Base-by-base conservation (phyloP, 2,797 vertebrate genomes). In the Potorous gilbertii region DNA sequence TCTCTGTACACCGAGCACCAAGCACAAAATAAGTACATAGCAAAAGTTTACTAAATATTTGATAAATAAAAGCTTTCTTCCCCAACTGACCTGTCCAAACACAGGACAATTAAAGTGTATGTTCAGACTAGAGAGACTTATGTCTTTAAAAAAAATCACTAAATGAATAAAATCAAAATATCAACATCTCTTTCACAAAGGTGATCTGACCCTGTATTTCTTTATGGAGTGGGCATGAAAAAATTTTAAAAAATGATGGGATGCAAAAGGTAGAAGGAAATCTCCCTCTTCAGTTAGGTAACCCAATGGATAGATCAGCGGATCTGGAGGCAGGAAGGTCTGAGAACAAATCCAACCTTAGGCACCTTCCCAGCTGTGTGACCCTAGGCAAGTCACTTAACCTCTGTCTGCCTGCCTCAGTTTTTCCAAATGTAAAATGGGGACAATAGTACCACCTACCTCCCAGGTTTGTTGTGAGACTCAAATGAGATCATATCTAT, bases 51-150 rank as follows among this genome's bases (percentile, higher is more conserved):
- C 34, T 5, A 5, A 74, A n/a, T n/a, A 74, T 5, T 74, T 34
- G 1, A 62, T 66, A 96, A 94, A 87, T 57, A 95, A 93, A 96
- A 34, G 16, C 56, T 92, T 87, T 59, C 55, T 55, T 12, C 29
- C 27, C 54, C 2, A 34, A 16, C 66, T 93, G 74, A 59, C 52
- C 52, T 12, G 40, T 21, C 50, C 3, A 94, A 94, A 81, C 55
- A 90, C 40, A 40, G n/a, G 74, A 14, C 27, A 27, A 57, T 90
- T 55, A n/a, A 54, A 94, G 24, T 27, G 31, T 6, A 0, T 8
- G 50, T 34, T 50, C 74, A 50, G 21, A 46, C 9, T 50, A 87
- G 9, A 40, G 3, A 21, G 0, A 46, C 52, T 6, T 27, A 9
- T 24, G 10, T 87, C 10, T 46, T 27, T 46, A 3, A 27, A 46